Evolutionary conservation across 2,888 invertebrate species (phyloP), one percentile per base, ranked within the genome.

Genomic region (Stictocephala bisonia): DNA sequence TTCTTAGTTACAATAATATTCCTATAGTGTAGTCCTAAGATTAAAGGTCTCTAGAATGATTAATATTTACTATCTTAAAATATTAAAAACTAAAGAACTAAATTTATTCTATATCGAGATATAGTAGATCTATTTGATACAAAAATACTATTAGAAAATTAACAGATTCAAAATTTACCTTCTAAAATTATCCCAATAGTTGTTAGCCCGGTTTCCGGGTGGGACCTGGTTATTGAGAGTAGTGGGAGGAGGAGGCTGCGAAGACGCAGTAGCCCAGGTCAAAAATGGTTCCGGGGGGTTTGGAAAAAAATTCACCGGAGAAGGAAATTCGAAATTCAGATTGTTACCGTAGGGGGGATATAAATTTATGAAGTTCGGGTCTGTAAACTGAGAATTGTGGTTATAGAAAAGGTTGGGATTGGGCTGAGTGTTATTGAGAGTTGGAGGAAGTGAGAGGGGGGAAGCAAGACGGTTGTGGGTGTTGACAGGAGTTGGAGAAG

Each of bases 171-270:
- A 64, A 44, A 35, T 81, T 88, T 90, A 94, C 94, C 95, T 95
- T 86, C 94, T 87, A 84, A 96, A 95, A 85, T 96, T 95, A 83
- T 96, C 95, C 94, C 94, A 95, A 84, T 95, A 96, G 85, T 96
- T 96, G 84, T 96, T 96, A 71, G 95, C 94, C 77, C 95, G 87
- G 84, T 93, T 94, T 27, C 95, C 95, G 35, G 95, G 95, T 41
- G 94, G 92, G 69, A 95, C 95, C 86, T 95, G 94, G 84, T 95
- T 95, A 84, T 95, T 95, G 51, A 95, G 86, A 0, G 92, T 90
- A 78, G 81, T 72, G 64, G 80, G 66, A 53, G 81, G 78, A 80
- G 83, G 75, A 79, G 83, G 74, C 68, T 77, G 75, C 20, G 74
- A 48, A 29, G 78, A 51, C 11, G 48, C 40, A n/a, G n/a, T n/a